Percentiles rank a stretch among this genome's conserved stretches.
Conservation (phyloP, 2,888 invertebrate species). For the Hirtodrosophila confusa region DNA sequence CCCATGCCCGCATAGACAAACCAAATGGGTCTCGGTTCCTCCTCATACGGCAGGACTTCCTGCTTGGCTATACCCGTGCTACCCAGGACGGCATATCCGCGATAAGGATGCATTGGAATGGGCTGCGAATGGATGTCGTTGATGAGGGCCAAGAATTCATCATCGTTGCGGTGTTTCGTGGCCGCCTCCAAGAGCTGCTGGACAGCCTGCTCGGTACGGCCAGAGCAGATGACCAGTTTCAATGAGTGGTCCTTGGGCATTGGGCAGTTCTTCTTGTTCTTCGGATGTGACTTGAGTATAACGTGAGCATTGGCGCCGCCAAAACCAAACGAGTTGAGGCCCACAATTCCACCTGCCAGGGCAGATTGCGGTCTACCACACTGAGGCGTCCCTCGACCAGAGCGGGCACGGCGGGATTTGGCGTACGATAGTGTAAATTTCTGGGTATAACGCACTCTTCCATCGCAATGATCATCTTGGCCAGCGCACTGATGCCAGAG, state of each 20-base stretch:
- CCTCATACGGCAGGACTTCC: constrained; percentile 85
- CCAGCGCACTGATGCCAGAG: constrained; percentile 94
- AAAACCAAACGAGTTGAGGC: constrained; percentile 99
- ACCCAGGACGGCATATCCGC: constrained; percentile 92
- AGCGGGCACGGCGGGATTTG: constrained; percentile 96
- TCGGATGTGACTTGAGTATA: constrained; percentile 91
- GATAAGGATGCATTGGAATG: constrained; percentile 90
- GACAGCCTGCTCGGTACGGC: constrained; percentile 93
- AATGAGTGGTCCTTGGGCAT: constrained; percentile 14
- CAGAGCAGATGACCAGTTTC: constrained; percentile 90
- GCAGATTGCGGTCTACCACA: constrained; percentile 92
- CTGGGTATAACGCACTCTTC: constrained; percentile 94
- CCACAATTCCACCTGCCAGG: constrained; percentile 95
- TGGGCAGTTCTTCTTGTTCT: constrained; percentile 86
- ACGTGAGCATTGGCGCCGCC: constrained; percentile 98
- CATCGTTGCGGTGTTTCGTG: constrained; percentile 87
- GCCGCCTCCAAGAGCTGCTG: constrained; percentile 87
- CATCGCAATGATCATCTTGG: constrained; percentile 97
- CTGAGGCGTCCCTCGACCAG: constrained; percentile 94
- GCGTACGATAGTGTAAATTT: constrained; percentile 94
- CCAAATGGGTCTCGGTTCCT: constrained; percentile 93
- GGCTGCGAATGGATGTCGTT: constrained; percentile 90
- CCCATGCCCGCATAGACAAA: constrained; percentile 99
- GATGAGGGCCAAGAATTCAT: constrained; percentile 90
- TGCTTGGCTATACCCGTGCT: constrained; percentile 83